phyloP scores from a whole-genome alignment of 2,888 invertebrate species.

The Drosophila paranaensis region DNA sequence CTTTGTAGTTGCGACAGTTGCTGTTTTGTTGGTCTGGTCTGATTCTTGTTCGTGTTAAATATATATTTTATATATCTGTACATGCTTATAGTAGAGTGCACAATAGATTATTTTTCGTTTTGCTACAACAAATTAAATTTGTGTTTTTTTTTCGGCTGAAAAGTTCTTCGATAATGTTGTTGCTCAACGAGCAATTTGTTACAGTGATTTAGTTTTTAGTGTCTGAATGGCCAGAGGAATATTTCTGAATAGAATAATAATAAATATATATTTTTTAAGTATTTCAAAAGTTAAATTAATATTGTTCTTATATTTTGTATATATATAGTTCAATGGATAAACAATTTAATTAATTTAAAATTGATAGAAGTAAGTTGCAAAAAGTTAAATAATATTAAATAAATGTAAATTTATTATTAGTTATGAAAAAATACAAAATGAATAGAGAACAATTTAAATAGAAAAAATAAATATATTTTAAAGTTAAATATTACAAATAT shows the following conservation, averaged over 20 bases:
- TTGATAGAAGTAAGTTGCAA: too few relatives aligned
- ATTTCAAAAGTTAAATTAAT: too few relatives aligned
- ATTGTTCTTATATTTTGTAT: too few relatives aligned
- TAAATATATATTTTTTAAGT: too few relatives aligned
- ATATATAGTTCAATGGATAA: too few relatives aligned
- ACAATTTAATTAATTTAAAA: too few relatives aligned
- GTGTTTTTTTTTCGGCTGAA: slow-evolving; percentile 27
- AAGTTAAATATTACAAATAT: background rate
- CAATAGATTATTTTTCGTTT: slow-evolving; percentile 61
- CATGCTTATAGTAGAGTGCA: slow-evolving; percentile 24
- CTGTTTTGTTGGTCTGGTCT: slow-evolving; percentile 18
- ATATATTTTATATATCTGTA: slow-evolving; percentile 9
- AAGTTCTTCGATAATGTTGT: slow-evolving; percentile 33
- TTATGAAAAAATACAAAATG: too few relatives aligned
- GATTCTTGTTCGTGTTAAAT: slow-evolving; percentile 13
- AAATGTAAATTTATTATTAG: too few relatives aligned
- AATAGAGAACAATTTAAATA: too few relatives aligned
- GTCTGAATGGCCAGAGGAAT: background rate
- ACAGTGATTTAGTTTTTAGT: slow-evolving; percentile 11
- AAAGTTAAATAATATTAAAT: too few relatives aligned
- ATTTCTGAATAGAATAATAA: too few relatives aligned
- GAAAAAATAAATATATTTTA: too few relatives aligned
- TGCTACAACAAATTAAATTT: slow-evolving; percentile 42
- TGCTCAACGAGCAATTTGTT: background rate
- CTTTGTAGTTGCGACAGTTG: slow-evolving; percentile 18